Evolutionary conservation across 2,113 vertebrate species (phyloP).

Genomic region (Notothenia rossii): DNA sequence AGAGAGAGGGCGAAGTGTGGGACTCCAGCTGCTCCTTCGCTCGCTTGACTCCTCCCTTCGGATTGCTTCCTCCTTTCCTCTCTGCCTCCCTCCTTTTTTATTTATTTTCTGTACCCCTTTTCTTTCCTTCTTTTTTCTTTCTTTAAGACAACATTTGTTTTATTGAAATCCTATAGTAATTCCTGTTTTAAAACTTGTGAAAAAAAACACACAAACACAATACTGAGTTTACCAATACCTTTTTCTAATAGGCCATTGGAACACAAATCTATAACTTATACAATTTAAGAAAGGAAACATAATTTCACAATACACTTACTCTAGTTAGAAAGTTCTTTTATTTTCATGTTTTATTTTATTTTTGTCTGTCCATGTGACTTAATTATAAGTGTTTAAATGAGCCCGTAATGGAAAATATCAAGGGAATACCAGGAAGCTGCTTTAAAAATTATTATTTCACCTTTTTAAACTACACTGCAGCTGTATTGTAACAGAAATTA

Average conservation of each 20-base stretch:
- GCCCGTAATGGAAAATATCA: neutral
- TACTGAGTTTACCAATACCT: neutral
- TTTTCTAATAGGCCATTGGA: neutral
- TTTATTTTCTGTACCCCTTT: slow-evolving; percentile 55
- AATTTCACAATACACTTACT: too few species aligned
- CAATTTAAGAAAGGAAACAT: neutral
- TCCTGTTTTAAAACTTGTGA: neutral
- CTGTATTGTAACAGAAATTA: too few species aligned
- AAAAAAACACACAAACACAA: slow-evolving; percentile 1
- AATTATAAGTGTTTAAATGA: neutral
- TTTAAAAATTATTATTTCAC: neutral
- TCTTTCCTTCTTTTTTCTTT: slow-evolving; percentile 23
- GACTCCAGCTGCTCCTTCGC: slow-evolving; percentile 87
- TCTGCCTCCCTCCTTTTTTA: slow-evolving; percentile 74
- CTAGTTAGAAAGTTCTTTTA: neutral
- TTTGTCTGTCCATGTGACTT: neutral
- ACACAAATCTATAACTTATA: neutral
- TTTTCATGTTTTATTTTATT: neutral
- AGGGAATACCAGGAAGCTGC: neutral
- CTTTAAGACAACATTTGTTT: slow-evolving; percentile 10
- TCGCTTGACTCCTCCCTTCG: slow-evolving; percentile 87
- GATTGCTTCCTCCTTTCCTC: slow-evolving; percentile 78
- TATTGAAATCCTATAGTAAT: neutral
- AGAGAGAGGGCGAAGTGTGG: slow-evolving; percentile 81
- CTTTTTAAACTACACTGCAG: neutral